Base-by-base conservation (phyloP, 2,888 invertebrate species). In the Nymphalis polychloros region DNA sequence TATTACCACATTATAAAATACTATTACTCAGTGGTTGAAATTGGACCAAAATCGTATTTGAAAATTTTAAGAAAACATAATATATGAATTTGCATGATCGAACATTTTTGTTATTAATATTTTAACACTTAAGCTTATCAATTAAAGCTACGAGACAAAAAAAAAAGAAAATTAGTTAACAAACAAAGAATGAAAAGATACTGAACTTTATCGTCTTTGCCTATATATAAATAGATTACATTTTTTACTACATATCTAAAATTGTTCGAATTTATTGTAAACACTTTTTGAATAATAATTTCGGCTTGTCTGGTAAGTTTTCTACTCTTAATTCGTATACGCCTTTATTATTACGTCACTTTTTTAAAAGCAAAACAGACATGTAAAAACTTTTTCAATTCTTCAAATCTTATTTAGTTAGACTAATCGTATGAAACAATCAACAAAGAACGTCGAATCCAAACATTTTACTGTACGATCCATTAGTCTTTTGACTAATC, bases 381-480 rank as follows among this genome's bases (percentile, higher is more conserved):
- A 41, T 10, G 10, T 41, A 41, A 41, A 41, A 41, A 13, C 41
- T 41, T 41, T 0, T 41, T 41, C 13, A 41, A 13, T 13, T 13
- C 13, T 13, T 13, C 13, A 41, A 41, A 41, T 4, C 4, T 2
- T 41, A 13, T 13, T 41, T 41, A 41, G 41, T 41, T 53, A 19
- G 17, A 63, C 61, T 61, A 68, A 72, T 71, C 61, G 53, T 35
- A 50, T 50, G 35, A 69, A 69, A 75, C 74, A 72, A 75, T 73
- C 68, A 59, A 69, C 64, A 55, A 67, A 72, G 73, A 69, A 67
- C 69, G 73, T 66, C 73, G 69, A 67, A 76, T 78, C 76, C 77
- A 74, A 79, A 79, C 74, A 75, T 80, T 79, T 75, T 72, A 67
- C 68, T 55, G 23, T 73, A 69, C 72, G 59, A 75, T 75, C 72